phyloP scores from a whole-genome alignment of 2,888 invertebrate genomes.

The Chrysolina haemoptera region DNA sequence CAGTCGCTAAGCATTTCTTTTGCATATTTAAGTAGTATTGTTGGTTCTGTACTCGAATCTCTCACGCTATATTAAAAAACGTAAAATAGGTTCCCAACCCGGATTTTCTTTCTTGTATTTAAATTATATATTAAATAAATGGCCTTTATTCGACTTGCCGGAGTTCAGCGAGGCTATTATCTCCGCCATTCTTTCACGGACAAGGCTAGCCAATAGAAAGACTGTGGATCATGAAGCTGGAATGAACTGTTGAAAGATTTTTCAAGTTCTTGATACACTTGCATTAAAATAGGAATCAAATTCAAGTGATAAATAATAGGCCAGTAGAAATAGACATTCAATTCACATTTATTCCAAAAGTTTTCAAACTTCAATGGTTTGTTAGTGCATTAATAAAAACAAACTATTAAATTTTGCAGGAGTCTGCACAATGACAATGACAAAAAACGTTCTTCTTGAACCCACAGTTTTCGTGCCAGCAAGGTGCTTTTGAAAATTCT shows the following conservation, averaged over 20 bases:
- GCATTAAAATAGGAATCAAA: neutral
- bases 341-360: no score
- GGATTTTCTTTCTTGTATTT: conserved; percentile 41
- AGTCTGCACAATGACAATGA: no score
- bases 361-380: no score
- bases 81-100: conserved; percentile 41
- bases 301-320: no score
- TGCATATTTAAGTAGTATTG: conserved; percentile 48
- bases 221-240: neutral
- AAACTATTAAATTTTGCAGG: no score
- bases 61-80: conserved; percentile 39
- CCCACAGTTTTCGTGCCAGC: no score
- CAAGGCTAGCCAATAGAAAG: conserved; percentile 21
- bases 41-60: conserved; percentile 34
- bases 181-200: conserved; percentile 17
- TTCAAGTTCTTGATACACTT: neutral
- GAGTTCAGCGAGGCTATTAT: conserved; percentile 15
- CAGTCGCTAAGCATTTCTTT: conserved; percentile 49
- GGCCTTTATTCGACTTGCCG: conserved; percentile 21
- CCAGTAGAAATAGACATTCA: no score
- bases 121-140: conserved; percentile 29
- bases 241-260: neutral
- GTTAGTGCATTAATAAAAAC: no score
- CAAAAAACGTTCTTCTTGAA: no score
- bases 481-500: no score